Base-by-base conservation (phyloP, 2,888 invertebrate genomes). In the Agonopterix alstromeriana region DNA sequence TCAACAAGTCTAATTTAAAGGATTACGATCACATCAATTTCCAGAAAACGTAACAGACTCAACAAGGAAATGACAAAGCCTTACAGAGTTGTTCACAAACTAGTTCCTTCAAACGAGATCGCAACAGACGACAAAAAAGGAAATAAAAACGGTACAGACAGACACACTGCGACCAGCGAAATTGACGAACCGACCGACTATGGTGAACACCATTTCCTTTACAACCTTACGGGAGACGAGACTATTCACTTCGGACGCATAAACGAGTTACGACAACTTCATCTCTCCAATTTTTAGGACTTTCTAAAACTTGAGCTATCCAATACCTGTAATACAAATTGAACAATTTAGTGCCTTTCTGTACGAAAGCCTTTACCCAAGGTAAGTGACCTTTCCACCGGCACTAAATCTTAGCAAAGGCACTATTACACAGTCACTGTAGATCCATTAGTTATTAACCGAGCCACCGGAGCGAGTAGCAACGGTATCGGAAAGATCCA, bases 311-410 rank as follows among this genome's bases (percentile, higher is more conserved):
- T 27, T 5, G 27, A 7, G 27, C 27, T 27, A 27, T 27, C 27
- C 27, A 27, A 27, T 27, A 27, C 27, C 27, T 27, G 27, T 27
- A 27, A 27, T 27, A 27, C 27, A 27, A 27, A 27, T 27, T 27
- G 27, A 27, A 27, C 27, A 27, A 27, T 27, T 27, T 27, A 27
- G 27, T 27, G 27, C 5, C 5, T 27, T 27, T 27, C 27, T 27
- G 27, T 27, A 27, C 5, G 27, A 27, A 27, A 27, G 5, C 27
- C 27, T 27, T 27, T 27, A 27, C 27, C 27, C 75, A 83, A 83
- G 86, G 86, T 85, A 84, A 81, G 83, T 82, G 84, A 85, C 82
- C 86, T 84, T 82, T 82, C 67, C 78, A 73, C 73, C 64, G 75
- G 75, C 71, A 70, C 72, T 80, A 82, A 78, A 82, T 83, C 84